Conservation (phyloP, 2,888 invertebrate genomes). For the Tetropium fuscum region DNA sequence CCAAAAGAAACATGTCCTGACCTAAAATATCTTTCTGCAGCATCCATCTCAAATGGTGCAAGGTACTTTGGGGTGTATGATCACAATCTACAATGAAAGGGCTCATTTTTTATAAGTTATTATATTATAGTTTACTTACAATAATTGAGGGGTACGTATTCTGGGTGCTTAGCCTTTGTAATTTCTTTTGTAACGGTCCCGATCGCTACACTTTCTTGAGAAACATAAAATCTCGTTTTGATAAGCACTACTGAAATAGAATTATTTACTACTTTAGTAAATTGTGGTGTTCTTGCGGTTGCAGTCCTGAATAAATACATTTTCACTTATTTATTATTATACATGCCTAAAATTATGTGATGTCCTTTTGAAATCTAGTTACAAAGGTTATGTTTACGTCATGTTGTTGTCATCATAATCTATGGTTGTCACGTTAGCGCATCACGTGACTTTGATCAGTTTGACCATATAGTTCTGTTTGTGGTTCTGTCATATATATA, state of each 20-base stretch:
- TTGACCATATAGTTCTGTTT: no score
- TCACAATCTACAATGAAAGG: constrained; percentile 68
- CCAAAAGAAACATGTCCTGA: constrained; percentile 96
- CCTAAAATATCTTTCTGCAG: constrained; percentile 93
- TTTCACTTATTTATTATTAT: no score
- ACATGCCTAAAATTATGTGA: no score
- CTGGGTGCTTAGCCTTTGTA: constrained; percentile 74
- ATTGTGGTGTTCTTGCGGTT: constrained; percentile 44
- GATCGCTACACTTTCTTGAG: constrained; percentile 74
- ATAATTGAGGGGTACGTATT: constrained; percentile 88
- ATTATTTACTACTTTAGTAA: constrained; percentile 52
- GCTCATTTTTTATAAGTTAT: not conserved
- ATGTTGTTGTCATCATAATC: no score
- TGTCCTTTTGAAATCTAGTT: no score
- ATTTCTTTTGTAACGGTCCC: constrained; percentile 79
- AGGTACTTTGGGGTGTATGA: constrained; percentile 76
- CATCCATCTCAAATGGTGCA: constrained; percentile 94
- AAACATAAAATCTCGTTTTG: constrained; percentile 59
- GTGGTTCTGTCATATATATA: no score
- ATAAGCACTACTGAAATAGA: constrained; percentile 40
- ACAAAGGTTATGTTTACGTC: no score
- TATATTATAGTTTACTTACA: no score
- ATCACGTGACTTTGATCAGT: no score
- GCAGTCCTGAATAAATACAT: no score
- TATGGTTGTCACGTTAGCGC: no score